Conservation (phyloP, 2,888 invertebrate genomes). For the Phaedon cochleariae region DNA sequence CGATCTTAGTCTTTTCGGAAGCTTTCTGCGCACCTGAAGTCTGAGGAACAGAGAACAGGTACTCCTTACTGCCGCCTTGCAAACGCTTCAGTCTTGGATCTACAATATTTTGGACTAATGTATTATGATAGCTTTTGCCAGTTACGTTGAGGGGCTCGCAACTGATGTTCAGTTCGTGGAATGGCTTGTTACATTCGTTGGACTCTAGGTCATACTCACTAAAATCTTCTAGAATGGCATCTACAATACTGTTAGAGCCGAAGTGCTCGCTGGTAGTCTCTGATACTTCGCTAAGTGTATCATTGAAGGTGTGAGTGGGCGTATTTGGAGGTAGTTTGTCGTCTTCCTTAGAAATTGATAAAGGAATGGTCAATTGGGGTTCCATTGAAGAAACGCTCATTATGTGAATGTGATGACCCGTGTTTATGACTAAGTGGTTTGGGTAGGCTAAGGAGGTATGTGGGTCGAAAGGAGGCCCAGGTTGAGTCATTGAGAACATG, state of each 20-base stretch:
- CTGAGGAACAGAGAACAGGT: constrained; percentile 58
- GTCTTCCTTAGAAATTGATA: constrained; percentile 51
- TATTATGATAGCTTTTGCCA: constrained; percentile 61
- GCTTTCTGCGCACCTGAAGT: constrained; percentile 50
- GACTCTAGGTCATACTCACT: constrained; percentile 62
- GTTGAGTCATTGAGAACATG: constrained; percentile 85
- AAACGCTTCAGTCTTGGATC: constrained; percentile 59
- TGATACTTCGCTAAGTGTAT: constrained; percentile 58
- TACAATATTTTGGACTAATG: constrained; percentile 59
- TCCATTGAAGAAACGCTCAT: constrained; percentile 57
- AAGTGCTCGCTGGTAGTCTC: constrained; percentile 59
- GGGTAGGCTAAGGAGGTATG: constrained; percentile 59
- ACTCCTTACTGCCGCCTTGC: constrained; percentile 55
- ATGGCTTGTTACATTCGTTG: constrained; percentile 60
- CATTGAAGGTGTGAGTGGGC: constrained; percentile 47
- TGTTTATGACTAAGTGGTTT: constrained; percentile 60
- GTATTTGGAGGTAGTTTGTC: constrained; percentile 40
- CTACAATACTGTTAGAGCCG: constrained; percentile 57
- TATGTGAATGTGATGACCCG: constrained; percentile 62
- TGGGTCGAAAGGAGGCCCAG: constrained; percentile 70
- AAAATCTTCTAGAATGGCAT: constrained; percentile 62
- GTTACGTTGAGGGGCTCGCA: constrained; percentile 62
- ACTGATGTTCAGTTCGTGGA: constrained; percentile 62
- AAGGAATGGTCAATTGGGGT: constrained; percentile 47
- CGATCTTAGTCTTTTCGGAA: constrained; percentile 55